Evolutionary conservation across 2,888 invertebrate species (phyloP).

Genomic region (Noctua janthina): DNA sequence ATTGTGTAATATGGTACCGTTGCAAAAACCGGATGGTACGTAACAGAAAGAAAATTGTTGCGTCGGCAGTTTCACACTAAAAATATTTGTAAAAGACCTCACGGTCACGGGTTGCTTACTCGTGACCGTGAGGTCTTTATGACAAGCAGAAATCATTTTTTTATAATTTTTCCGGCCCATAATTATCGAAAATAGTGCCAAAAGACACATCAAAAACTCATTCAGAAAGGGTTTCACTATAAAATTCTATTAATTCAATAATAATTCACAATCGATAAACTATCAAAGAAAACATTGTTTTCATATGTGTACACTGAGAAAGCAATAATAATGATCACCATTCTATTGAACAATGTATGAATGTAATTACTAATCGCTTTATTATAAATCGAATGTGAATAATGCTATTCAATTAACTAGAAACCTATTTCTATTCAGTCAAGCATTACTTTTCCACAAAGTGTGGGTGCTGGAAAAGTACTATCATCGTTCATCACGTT

Average conservation of each 20-base stretch:
- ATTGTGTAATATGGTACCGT: background rate
- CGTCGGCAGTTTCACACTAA: background rate
- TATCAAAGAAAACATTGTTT: background rate
- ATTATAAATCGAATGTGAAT: slow-evolving; percentile 26
- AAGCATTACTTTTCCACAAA: background rate
- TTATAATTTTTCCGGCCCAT: background rate
- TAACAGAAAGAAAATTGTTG: slow-evolving; percentile 1
- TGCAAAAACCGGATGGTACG: slow-evolving; percentile 17
- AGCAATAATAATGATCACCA: slow-evolving; percentile 3
- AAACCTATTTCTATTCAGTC: slow-evolving; percentile 2
- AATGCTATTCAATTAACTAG: slow-evolving; percentile 1
- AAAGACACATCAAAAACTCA: background rate
- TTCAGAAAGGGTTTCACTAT: background rate
- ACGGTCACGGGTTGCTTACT: too few relatives aligned
- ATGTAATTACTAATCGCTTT: slow-evolving; percentile 1
- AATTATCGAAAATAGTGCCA: background rate
- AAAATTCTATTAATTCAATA: background rate
- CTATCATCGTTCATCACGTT: background rate
- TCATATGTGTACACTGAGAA: slow-evolving; percentile 20
- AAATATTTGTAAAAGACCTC: background rate
- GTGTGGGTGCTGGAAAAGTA: background rate
- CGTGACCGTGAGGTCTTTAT: background rate
- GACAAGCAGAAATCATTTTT: background rate
- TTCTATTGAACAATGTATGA: slow-evolving; percentile 14
- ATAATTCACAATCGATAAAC: slow-evolving; percentile 1